Base-by-base conservation (phyloP, 2,888 invertebrate genomes). In the Heliconius aoede region DNA sequence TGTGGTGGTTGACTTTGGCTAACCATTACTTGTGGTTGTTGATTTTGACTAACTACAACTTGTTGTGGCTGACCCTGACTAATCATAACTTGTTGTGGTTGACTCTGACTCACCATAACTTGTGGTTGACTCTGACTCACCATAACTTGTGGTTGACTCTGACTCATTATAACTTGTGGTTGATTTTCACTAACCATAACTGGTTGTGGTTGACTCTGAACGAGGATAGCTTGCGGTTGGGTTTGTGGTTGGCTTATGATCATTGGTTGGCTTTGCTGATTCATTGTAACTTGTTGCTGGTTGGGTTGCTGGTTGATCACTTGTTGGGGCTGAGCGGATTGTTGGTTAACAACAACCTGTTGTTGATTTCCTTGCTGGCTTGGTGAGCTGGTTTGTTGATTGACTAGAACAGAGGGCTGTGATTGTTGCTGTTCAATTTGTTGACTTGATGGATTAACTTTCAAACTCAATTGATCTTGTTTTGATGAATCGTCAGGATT, bases 361-460 rank as follows among this genome's bases (percentile, higher is more conserved):
- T 72, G 60, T 62, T 60, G 40, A 1, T 46, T 72, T 46, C 13
- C 72, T 40, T 36, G 60, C 21, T 61, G 72, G 46, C 11, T 61
- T 46, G 61, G 60, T 26, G 36, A 15, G 13, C n/a, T 61, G 1
- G 61, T 36, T 61, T 72, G 72, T 32, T 69, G 69, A 69, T 69
- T 69, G 24, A 69, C 55, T 69, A 55, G 32, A n/a, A 69, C 69
- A 36, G 72, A 40, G 21, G 72, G 36, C 36, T 73, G 73, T n/a
- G 73, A 62, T 60, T 36, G 4, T 72, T 72, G 72, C 24, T 69
- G 75, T 46, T 51, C 51, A n/a, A 72, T 46, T 72, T 28, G 24
- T 60, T 65, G 67, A 40, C 24, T 58, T 58, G 64, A 32, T 15
- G 73, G 69, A 30, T 76, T 76, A 46, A 73, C 60, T 51, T 60